phyloP scores from a whole-genome alignment of 2,797 vertebrate genomes.

The Knipowitschia caucasica region DNA sequence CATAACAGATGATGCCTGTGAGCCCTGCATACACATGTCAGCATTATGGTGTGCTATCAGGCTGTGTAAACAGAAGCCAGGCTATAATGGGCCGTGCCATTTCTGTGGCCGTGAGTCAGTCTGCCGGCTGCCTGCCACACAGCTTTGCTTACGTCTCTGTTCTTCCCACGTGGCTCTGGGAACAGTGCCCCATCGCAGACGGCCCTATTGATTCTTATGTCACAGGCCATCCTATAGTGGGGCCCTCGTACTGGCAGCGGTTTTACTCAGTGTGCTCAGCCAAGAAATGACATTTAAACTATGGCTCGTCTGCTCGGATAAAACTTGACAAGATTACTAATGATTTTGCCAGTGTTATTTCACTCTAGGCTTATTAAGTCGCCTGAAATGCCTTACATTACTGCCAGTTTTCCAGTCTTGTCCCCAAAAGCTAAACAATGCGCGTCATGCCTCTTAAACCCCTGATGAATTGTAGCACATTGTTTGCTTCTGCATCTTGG shows the following conservation, averaged over 20 bases:
- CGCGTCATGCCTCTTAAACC: constrained; percentile 10
- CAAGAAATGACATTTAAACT: constrained; percentile 70
- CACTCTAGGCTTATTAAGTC: constrained; percentile 62
- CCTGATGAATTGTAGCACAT: constrained; percentile 8
- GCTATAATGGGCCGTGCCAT: constrained; percentile 26
- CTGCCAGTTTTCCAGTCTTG: constrained; percentile 36
- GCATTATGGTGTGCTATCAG: constrained; percentile 26
- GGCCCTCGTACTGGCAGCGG: constrained; percentile 45
- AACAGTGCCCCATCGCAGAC: constrained; percentile 65
- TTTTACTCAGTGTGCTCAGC: constrained; percentile 52
- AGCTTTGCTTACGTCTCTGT: constrained; percentile 49
- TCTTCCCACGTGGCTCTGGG: constrained; percentile 39
- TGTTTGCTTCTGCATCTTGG: constrained; percentile 4
- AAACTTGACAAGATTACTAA: constrained; percentile 62
- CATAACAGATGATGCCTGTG: constrained; percentile 39
- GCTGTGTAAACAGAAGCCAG: constrained; percentile 16
- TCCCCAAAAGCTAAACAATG: constrained; percentile 21
- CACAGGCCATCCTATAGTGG: constrained; percentile 66
- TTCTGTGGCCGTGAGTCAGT: constrained; percentile 51
- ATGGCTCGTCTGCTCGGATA: constrained; percentile 35
- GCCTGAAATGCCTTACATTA: constrained; percentile 57
- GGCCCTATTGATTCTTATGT: constrained; percentile 72
- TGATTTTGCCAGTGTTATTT: constrained; percentile 73
- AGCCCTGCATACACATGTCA: constrained; percentile 45
- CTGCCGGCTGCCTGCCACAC: constrained; percentile 37